A percentile compares a stretch with the other conserved stretches of the same genome.
Evolutionary conservation across 1,140 invertebrate genomes (phyloP).

Genomic region (Heliconius melpomene): DNA sequence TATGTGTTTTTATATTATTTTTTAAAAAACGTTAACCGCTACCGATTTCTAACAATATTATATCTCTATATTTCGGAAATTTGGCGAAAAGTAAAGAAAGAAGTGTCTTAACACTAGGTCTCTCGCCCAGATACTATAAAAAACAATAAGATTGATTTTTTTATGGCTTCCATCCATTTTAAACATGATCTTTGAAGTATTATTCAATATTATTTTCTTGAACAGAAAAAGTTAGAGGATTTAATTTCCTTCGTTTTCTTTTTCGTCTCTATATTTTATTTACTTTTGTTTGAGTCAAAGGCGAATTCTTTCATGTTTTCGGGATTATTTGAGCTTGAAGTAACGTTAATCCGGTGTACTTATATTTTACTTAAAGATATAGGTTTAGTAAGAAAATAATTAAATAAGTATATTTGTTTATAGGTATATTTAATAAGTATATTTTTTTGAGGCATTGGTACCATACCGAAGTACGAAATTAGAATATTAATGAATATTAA

Average conservation of each 20-base stretch:
- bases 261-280: constrained; percentile 9
- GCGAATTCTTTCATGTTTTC: constrained; percentile 5
- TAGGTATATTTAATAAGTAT: too few relatives aligned
- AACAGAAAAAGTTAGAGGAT: constrained; percentile 2
- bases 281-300: constrained; percentile 12
- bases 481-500: too few relatives aligned
- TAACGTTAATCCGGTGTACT: neutral
- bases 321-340: constrained; percentile 8
- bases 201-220: neutral
- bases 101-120: neutral
- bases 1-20: too few relatives aligned
- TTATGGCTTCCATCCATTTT: neutral
- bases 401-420: neutral
- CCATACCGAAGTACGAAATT: too few relatives aligned
- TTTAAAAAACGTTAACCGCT: too few relatives aligned
- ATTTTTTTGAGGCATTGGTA: too few relatives aligned
- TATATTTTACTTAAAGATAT: neutral
- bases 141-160: neutral
- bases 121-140: neutral
- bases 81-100: neutral
- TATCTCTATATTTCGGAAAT: too few relatives aligned
- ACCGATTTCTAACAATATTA: too few relatives aligned
- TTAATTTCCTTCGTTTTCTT: neutral
- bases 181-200: neutral
- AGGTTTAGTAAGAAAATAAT: neutral